Evolutionary conservation across 2,797 vertebrate genomes (phyloP), one percentile per base, ranked within the genome.

Genomic region (Pseudochirops corinnae): DNA sequence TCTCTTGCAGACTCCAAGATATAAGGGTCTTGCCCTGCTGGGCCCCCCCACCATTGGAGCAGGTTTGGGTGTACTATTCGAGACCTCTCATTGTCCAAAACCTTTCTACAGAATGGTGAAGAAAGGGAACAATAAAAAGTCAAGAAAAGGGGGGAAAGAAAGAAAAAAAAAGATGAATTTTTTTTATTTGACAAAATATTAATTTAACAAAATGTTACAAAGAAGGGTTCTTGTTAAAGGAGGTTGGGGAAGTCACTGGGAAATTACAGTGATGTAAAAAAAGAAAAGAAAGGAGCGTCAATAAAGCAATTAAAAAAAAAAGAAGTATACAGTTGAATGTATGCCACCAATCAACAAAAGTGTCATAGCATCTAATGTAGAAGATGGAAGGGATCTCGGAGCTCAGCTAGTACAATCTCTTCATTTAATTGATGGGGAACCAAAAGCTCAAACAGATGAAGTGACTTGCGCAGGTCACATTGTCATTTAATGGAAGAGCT

Each of bases 311-410:
- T 74, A 39, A 9, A 3, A 21, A 74, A 39, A 46, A 24, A 46
- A 60, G 58, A 4, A 60, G 58, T 67, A 67, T 11, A 46, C 26
- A 26, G n/a, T 46, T 82, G 74, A 82, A 46, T 82, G 4, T 4
- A 82, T 26, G 39, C 74, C 26, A 82, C 18, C 39, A 82, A 82
- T 9, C 21, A 82, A 46, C 74, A 82, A 46, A 82, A 82, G 39
- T 46, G 46, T 82, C 33, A 57, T 82, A 93, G 95, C 95, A 87
- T 57, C 39, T 46, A 82, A 46, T 26, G 56, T 55, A 53, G 87
- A 91, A 95, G 39, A 57, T 95, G 33, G 56, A 96, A 39, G 53
- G 29, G 91, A 90, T 74, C 93, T 52, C 93, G 92, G 93, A 92
- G 60, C 60, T 87, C 29, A 82, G 26, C 33, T 56, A 94, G 53